phyloP scores from a whole-genome alignment of 2,888 invertebrate species.

The Zootermopsis nevadensis region DNA sequence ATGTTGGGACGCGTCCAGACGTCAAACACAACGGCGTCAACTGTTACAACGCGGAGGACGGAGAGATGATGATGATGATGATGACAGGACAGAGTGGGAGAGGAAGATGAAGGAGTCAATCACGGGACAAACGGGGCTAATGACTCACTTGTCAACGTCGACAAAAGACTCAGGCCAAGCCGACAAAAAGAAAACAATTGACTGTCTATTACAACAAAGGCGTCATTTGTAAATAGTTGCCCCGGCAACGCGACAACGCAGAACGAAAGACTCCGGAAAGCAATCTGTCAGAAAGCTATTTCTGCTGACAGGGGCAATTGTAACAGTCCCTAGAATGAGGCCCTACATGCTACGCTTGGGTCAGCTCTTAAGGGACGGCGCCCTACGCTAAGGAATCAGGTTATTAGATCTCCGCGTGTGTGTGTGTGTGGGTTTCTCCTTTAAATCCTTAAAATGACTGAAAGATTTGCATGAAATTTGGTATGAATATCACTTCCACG shows the following conservation, averaged over 20 bases:
- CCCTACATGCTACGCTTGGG: too few relatives aligned
- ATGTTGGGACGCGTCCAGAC: conserved; percentile 20
- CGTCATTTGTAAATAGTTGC: conserved; percentile 39
- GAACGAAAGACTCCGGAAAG: not conserved
- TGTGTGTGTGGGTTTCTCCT: too few relatives aligned
- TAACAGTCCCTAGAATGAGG: too few relatives aligned
- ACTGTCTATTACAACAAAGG: conserved; percentile 37
- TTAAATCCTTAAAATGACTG: too few relatives aligned
- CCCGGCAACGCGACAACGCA: conserved; percentile 2
- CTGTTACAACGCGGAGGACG: not conserved
- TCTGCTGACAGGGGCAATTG: not conserved
- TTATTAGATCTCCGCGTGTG: too few relatives aligned
- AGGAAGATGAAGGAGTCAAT: conserved; percentile 33
- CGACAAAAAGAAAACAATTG: conserved; percentile 35
- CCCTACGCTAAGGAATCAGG: too few relatives aligned
- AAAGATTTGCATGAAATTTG: too few relatives aligned
- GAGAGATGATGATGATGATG: not conserved
- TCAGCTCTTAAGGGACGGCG: too few relatives aligned
- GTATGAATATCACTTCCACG: too few relatives aligned
- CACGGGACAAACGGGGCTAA: conserved; percentile 36
- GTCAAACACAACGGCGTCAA: not conserved
- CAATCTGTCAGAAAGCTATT: conserved; percentile 25
- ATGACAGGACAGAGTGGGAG: not conserved
- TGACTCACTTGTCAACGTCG: conserved; percentile 43
- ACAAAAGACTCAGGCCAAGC: not conserved